Conservation (phyloP, 2,113 vertebrate genomes). For the Stegastes partitus region DNA sequence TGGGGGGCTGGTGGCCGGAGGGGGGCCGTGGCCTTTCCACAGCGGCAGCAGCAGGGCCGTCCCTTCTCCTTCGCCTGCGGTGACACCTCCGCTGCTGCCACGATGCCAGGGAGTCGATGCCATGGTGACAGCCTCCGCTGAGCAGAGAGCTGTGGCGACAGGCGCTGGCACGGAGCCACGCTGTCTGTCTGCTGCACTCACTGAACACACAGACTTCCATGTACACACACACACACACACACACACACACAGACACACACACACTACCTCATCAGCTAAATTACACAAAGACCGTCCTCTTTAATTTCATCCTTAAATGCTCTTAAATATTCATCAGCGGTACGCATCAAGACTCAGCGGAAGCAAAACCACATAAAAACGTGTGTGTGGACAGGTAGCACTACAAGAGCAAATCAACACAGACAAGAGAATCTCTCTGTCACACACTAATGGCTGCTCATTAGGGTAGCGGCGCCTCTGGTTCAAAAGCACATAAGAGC, state of each 20-base stretch:
- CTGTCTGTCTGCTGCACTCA: slow-evolving; percentile 71
- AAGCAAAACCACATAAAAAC: slow-evolving; percentile 28
- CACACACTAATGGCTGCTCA: slow-evolving; percentile 45
- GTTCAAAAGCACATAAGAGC: slow-evolving; percentile 52
- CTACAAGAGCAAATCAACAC: slow-evolving; percentile 15
- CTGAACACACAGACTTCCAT: slow-evolving; percentile 20
- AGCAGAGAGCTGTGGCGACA: slow-evolving; percentile 72
- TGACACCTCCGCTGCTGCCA: slow-evolving; percentile 73
- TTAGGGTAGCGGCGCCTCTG: slow-evolving; percentile 33
- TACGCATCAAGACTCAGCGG: slow-evolving; percentile 32
- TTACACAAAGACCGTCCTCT: slow-evolving; percentile 52
- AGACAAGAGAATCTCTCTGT: background rate
- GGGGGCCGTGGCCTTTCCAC: slow-evolving; percentile 78
- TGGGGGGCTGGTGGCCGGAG: slow-evolving; percentile 49
- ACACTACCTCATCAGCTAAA: slow-evolving; percentile 52
- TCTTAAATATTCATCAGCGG: slow-evolving; percentile 80
- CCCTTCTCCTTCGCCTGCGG: slow-evolving; percentile 61
- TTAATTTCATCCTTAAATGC: slow-evolving; percentile 74
- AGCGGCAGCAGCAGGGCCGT: slow-evolving; percentile 61
- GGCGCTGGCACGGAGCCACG: slow-evolving; percentile 67
- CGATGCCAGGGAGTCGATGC: slow-evolving; percentile 66
- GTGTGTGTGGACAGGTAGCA: slow-evolving; percentile 33
- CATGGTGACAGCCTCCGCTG: slow-evolving; percentile 76
- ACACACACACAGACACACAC: slow-evolving; percentile 36
- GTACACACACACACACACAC: slow-evolving; percentile 22